phyloP scores from a whole-genome alignment of 2,113 vertebrate genomes.

The Conger conger region DNA sequence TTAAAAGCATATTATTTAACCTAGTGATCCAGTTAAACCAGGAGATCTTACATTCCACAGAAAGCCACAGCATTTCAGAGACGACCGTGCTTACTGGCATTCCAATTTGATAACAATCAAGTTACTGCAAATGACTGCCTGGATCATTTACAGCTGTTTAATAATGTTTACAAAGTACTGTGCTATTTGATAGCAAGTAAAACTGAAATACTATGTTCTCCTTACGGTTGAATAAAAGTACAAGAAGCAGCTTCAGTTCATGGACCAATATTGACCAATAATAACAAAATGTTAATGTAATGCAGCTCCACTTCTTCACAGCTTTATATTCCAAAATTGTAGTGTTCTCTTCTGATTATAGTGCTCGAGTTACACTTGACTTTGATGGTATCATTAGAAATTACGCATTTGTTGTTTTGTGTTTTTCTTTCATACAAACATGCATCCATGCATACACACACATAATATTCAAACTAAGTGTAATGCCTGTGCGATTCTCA shows the following conservation, averaged over 20 bases:
- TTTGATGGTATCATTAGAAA: too few species aligned
- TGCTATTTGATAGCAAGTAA: not conserved
- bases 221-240: not conserved
- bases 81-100: not conserved
- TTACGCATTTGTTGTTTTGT: too few species aligned
- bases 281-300: too few species aligned
- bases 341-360: too few species aligned
- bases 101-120: not conserved
- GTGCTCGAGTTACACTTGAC: too few species aligned
- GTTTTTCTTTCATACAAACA: not conserved
- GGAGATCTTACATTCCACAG: not conserved
- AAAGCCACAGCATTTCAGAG: not conserved
- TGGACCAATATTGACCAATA: too few species aligned
- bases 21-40: not conserved
- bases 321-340: too few species aligned
- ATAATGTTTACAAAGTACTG: too few species aligned
- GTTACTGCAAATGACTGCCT: not conserved
- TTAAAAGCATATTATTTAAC: constrained; percentile 1
- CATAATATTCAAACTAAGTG: not conserved
- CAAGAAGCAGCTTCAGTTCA: not conserved
- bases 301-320: too few species aligned
- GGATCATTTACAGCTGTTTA: not conserved
- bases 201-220: not conserved
- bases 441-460: too few species aligned
- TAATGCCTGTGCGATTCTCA: not conserved